Conservation (phyloP, 2,113 vertebrate species). For the Fulmarus glacialis region DNA sequence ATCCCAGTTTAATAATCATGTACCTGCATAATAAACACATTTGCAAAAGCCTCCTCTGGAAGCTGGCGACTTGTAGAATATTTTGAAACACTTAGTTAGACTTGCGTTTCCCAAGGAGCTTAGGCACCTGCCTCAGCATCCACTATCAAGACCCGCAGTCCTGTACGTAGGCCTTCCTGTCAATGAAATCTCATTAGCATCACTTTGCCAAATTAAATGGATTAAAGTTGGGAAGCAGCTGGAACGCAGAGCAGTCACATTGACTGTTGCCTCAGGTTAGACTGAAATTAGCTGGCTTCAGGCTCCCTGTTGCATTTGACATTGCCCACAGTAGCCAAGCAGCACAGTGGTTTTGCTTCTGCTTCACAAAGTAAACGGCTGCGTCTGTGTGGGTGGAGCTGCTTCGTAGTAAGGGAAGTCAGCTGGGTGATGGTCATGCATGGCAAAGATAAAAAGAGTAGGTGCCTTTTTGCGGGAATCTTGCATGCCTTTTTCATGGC, state of each 20-base stretch:
- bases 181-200: slow-evolving; percentile 58
- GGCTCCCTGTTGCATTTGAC: neutral
- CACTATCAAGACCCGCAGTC: neutral
- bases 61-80: neutral
- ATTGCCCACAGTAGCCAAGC: neutral
- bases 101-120: slow-evolving; percentile 22
- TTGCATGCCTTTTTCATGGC: neutral
- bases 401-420: neutral
- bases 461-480: neutral
- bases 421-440: neutral
- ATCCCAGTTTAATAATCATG: neutral
- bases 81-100: neutral
- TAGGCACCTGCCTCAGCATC: neutral
- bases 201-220: slow-evolving; percentile 35
- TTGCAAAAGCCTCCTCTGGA: neutral
- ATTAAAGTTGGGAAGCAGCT: slow-evolving; percentile 44
- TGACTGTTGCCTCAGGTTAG: slow-evolving; percentile 25
- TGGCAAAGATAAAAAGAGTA: neutral
- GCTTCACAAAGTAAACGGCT: neutral
- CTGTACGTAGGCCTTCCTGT: neutral
- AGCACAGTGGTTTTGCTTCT: neutral
- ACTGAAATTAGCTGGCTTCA: slow-evolving; percentile 15
- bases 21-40: neutral
- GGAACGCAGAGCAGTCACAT: neutral
- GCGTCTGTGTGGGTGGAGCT: neutral